These are phyloP conservation scores for Hymenochirus boettgeri DNA, from an alignment of 2,113 vertebrate species.

Conservation along the genomic window DNA sequence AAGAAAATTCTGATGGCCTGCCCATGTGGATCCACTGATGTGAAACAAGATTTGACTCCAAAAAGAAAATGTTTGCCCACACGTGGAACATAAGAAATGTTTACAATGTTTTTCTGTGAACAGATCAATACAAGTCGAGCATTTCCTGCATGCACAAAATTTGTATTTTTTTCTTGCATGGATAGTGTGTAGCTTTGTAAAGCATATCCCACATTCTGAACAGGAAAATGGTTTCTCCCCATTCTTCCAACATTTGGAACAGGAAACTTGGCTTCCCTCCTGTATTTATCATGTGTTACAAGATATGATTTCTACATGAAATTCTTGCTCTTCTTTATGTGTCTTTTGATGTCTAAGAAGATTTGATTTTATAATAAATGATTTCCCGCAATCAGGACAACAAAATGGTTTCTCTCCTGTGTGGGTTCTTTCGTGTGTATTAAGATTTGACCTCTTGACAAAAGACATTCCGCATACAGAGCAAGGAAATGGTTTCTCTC, in stretches of 20 bases:
- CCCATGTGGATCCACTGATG: no score
- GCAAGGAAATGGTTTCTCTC: not conserved
- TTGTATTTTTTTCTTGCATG: no score
- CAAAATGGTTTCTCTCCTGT: not conserved
- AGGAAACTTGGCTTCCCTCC: no score
- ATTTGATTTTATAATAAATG: not conserved
- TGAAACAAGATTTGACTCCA: no score
- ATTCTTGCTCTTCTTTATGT: not conserved
- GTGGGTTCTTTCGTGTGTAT: not conserved
- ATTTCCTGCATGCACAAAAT: no score
- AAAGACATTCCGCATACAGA: conserved; percentile 2
- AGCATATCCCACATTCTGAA: not conserved
- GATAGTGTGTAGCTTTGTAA: no score
- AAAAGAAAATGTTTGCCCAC: no score
- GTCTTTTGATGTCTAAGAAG: not conserved
- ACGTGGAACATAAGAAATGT: no score
- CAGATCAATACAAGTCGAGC: no score
- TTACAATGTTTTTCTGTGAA: no score
- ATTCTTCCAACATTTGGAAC: not conserved
- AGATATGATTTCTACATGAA: not conserved
- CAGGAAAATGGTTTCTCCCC: not conserved
- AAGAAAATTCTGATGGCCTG: no score
- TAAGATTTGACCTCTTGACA: not conserved
- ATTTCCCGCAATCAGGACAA: not conserved
- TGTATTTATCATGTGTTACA: not conserved